These are phyloP conservation scores for Epinotia brunnichana DNA, from an alignment of 2,888 invertebrate genomes.

Conservation along the genomic window DNA sequence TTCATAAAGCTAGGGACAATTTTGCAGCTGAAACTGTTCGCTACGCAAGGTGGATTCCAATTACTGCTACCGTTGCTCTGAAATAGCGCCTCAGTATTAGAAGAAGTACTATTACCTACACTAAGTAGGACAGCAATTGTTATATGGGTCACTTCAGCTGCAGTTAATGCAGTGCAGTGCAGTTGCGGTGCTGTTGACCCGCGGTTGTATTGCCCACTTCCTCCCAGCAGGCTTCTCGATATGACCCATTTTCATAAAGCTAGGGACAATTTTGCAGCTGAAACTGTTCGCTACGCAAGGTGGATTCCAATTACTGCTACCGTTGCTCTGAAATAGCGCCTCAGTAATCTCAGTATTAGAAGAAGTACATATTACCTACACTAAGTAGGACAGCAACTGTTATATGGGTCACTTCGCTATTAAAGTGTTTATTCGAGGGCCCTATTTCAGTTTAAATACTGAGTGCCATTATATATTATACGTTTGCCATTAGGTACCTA, in stretches of 20 bases:
- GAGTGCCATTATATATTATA: no score
- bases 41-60: neutral
- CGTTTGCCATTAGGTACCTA: no score
- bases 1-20: neutral
- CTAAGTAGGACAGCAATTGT: neutral
- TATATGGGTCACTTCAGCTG: slow-evolving; percentile 7
- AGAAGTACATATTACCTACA: no score
- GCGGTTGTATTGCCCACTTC: slow-evolving; percentile 34
- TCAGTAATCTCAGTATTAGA: neutral
- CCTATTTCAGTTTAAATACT: no score
- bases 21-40: neutral
- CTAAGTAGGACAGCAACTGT: neutral
- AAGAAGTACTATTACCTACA: no score
- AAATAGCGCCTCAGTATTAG: neutral
- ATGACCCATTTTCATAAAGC: slow-evolving; percentile 4
- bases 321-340: neutral
- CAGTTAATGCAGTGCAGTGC: slow-evolving; percentile 5
- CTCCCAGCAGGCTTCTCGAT: slow-evolving; percentile 12
- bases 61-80: no score
- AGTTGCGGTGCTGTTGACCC: slow-evolving; percentile 31
- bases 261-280: neutral
- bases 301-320: no score
- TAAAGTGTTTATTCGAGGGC: neutral
- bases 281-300: neutral
- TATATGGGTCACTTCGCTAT: neutral